phyloP scores from a whole-genome alignment of 1,140 invertebrate species.

The Micrasema minimum region DNA sequence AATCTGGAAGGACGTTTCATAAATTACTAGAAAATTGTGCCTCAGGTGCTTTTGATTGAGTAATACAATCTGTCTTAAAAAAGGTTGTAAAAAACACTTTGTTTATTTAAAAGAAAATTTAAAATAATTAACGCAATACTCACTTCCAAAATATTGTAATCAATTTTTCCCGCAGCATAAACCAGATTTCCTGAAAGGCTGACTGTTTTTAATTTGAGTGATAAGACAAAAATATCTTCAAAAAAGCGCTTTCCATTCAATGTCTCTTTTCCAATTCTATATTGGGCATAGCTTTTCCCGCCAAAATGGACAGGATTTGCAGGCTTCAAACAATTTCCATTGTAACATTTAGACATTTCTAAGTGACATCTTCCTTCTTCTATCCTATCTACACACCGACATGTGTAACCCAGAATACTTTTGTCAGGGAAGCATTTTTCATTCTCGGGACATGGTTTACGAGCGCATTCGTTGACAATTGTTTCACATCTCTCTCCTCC shows the following conservation, averaged over 20 bases:
- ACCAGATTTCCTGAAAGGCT: constrained; percentile 84
- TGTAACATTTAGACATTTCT: constrained; percentile 73
- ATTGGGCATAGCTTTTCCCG: constrained; percentile 86
- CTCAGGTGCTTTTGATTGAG: too few relatives aligned
- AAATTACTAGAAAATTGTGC: not conserved
- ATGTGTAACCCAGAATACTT: constrained; percentile 77
- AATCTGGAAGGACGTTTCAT: constrained; percentile 57
- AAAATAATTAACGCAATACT: too few relatives aligned
- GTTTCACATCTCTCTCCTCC: constrained; percentile 74
- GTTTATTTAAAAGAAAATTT: too few relatives aligned
- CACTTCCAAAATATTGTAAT: constrained; percentile 86
- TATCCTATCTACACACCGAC: constrained; percentile 80
- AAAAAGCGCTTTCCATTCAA: constrained; percentile 67
- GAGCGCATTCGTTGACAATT: constrained; percentile 81
- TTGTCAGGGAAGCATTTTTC: constrained; percentile 80
- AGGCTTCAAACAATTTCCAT: constrained; percentile 74
- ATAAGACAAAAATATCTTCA: constrained; percentile 80
- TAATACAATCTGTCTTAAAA: too few relatives aligned
- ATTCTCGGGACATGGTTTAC: constrained; percentile 76
- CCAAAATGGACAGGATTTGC: constrained; percentile 82
- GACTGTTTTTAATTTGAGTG: constrained; percentile 80
- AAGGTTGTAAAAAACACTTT: too few relatives aligned
- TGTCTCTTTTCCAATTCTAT: constrained; percentile 74
- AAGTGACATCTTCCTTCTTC: constrained; percentile 75
- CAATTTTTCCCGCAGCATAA: constrained; percentile 83